Evolutionary conservation across 2,888 invertebrate genomes (phyloP).

Genomic region (Ennomos erosarius): DNA sequence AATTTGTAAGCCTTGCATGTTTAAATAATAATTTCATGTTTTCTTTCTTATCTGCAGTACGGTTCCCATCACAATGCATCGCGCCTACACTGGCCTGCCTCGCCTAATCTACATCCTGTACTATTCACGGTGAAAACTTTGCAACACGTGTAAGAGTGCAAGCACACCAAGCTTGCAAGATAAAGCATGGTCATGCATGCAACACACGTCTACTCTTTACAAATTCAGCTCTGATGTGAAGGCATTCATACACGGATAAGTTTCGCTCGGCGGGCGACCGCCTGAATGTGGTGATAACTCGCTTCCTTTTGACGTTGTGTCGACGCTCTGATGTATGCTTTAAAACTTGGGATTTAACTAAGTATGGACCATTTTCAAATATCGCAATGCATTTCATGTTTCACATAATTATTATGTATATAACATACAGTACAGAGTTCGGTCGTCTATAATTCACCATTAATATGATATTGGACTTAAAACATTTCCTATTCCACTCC

Average conservation of each 20-base stretch:
- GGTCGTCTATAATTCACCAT: conserved; percentile 8
- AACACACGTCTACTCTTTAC: conserved; percentile 81
- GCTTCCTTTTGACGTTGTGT: conserved; percentile 65
- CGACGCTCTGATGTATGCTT: conserved; percentile 56
- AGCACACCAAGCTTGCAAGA: conserved; percentile 52
- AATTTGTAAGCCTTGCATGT: neutral
- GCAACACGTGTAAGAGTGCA: conserved; percentile 53
- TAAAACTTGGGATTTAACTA: conserved; percentile 13
- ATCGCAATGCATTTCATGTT: no score
- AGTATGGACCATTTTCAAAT: conserved; percentile 6
- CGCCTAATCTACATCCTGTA: conserved; percentile 58
- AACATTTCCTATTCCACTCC: conserved; percentile 37
- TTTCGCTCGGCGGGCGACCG: conserved; percentile 70
- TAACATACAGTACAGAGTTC: conserved; percentile 3
- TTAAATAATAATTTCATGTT: neutral
- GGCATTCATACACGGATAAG: conserved; percentile 77
- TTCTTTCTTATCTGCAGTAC: conserved; percentile 15
- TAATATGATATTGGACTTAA: conserved; percentile 27
- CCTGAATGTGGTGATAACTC: conserved; percentile 74
- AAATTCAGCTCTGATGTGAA: conserved; percentile 78
- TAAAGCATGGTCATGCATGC: conserved; percentile 77
- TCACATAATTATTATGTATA: neutral
- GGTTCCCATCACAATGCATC: conserved; percentile 36
- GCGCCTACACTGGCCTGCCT: conserved; percentile 30
- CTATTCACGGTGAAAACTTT: conserved; percentile 65